A percentile compares a stretch with the other conserved stretches of the same genome.
phyloP scores from a whole-genome alignment of 2,888 invertebrate genomes.

The Escarpia spicata region DNA sequence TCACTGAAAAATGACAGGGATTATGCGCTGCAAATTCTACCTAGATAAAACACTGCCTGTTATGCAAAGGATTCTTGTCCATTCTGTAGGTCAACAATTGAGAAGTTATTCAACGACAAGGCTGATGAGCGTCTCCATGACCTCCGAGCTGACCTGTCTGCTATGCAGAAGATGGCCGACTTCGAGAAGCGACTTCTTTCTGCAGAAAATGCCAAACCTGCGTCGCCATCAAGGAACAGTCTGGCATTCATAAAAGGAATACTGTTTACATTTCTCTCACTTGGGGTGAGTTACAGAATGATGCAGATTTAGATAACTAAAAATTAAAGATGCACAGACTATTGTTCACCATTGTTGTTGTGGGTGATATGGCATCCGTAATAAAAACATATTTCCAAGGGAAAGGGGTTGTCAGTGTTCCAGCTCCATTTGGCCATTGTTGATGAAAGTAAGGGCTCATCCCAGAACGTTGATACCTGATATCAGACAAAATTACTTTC shows the following conservation, averaged over 20 bases:
- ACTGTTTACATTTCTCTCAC: constrained; percentile 1
- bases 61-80: neutral
- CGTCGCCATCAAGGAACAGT: neutral
- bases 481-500: too few species aligned
- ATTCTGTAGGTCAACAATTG: neutral
- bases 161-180: constrained; percentile 13
- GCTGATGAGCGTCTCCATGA: neutral
- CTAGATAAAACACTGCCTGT: neutral
- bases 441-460: too few species aligned
- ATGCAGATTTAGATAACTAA: neutral
- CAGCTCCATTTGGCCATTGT: too few species aligned
- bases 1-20: too few species aligned
- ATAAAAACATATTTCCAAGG: neutral
- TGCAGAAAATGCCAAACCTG: neutral
- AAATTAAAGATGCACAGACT: neutral
- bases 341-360: neutral
- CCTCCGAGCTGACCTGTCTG: neutral
- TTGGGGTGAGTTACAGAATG: neutral
- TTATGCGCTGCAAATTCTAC: too few species aligned
- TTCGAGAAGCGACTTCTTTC: neutral
- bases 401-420: too few species aligned
- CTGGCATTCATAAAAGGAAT: constrained; percentile 5
- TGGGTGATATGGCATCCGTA: neutral
- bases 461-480: too few species aligned
- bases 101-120: neutral